Evolutionary conservation across 2,888 invertebrate species (phyloP).

Genomic region (Lasioglossum calceatum): DNA sequence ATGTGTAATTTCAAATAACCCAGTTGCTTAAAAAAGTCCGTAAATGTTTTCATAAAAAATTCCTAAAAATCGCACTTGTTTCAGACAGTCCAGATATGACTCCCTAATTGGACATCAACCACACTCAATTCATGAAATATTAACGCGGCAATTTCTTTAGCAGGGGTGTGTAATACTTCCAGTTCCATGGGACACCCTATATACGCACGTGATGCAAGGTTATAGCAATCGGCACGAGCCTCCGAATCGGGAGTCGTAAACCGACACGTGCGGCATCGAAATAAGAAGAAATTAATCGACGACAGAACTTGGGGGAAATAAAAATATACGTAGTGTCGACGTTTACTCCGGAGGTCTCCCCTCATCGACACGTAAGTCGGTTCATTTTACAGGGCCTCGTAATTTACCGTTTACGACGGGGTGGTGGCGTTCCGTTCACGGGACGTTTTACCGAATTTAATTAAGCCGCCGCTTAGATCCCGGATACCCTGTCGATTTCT

Average conservation of each 20-base stretch:
- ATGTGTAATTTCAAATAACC: too few relatives aligned
- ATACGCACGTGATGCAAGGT: conserved; percentile 34
- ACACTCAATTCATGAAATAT: background rate
- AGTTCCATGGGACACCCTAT: background rate
- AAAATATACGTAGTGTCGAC: conserved; percentile 40
- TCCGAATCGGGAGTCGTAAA: conserved; percentile 23
- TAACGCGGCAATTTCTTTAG: background rate
- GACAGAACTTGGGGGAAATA: conserved; percentile 15
- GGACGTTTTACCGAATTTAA: conserved; percentile 58
- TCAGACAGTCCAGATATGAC: background rate
- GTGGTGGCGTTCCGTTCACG: background rate
- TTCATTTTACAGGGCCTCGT: conserved; percentile 44
- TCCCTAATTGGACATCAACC: background rate
- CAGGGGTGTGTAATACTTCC: background rate
- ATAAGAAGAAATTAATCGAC: conserved; percentile 41
- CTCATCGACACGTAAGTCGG: conserved; percentile 56
- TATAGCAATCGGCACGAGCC: conserved; percentile 40
- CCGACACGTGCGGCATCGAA: conserved; percentile 38
- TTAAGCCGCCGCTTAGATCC: conserved; percentile 40
- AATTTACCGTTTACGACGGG: conserved; percentile 52
- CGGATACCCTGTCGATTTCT: conserved; percentile 24
- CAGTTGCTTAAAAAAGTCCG: background rate
- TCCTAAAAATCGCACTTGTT: background rate
- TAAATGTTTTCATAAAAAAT: background rate
- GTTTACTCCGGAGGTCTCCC: conserved; percentile 25